Evolutionary conservation across 2,888 invertebrate species (phyloP), one percentile per base, ranked within the genome.

Genomic region (Melanostoma mellinum): DNA sequence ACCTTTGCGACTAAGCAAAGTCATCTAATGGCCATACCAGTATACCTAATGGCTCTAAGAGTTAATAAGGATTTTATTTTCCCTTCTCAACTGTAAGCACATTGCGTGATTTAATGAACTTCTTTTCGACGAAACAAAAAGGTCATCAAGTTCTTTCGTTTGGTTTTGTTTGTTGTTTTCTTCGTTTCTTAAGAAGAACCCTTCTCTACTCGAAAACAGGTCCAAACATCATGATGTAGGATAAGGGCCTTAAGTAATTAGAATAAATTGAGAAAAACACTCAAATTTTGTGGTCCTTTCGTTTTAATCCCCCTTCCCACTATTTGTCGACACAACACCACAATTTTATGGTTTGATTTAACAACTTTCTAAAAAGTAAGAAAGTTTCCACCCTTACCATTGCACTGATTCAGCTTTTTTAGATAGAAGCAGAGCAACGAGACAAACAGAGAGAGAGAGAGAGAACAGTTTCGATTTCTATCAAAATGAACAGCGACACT

Each of bases 81-180:
- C 50, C 50, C 9, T 63, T 50, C 50, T 38, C 9, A 48, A 63
- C n/a, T 50, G 4, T 30, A 30, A 10, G 30, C 9, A 40, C 30
- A 44, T n/a, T 63, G 50, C 50, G 63, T 50, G 63, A 63, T 38
- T 63, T 63, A 63, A 63, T 63, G 63, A 63, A 63, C 63, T 63
- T 63, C 50, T 48, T 63, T 50, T 40, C n/a, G 35, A 5, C 6
- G 48, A 63, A 61, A 46, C 20, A 61, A 63, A 63, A 63, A 40
- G 63, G 48, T 63, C 38, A 50, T 50, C 38, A 50, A 50, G 20
- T 20, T 20, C 20, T 20, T 20, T 20, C 20, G 63, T 40, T 48
- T 50, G 32, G 50, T 63, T 58, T 2, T 58, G 2, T 8, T 40
- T 4, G 2, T 3, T 40, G 30, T 61, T 36, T 36, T 36, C 5